phyloP scores from a whole-genome alignment of 2,113 vertebrate species.

The Sinocyclocheilus maitianheensis region DNA sequence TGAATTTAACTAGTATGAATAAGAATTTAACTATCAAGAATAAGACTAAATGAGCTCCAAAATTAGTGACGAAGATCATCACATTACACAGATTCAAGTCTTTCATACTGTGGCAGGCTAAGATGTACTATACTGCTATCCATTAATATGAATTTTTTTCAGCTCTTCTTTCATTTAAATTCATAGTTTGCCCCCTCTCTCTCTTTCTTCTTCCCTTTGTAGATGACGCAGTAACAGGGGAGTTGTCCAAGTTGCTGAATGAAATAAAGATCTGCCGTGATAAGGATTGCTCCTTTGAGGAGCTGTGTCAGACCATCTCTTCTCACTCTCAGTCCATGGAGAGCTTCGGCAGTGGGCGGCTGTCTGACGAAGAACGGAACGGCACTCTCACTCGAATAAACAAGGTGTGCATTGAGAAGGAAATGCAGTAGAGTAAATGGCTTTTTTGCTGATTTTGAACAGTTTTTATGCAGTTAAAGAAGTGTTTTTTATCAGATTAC shows the following conservation, averaged over 20 bases:
- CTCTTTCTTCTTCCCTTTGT: slow-evolving; percentile 63
- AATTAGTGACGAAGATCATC: too few species aligned
- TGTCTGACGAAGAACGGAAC: slow-evolving; percentile 88
- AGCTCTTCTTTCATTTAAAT: background rate
- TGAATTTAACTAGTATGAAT: too few species aligned
- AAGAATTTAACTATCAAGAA: too few species aligned
- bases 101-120: background rate
- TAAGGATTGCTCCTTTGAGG: slow-evolving; percentile 95
- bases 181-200: slow-evolving; percentile 61
- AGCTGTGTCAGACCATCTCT: slow-evolving; percentile 92
- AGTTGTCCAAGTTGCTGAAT: slow-evolving; percentile 92
- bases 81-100: too few species aligned
- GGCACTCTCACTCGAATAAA: slow-evolving; percentile 79
- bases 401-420: slow-evolving; percentile 63
- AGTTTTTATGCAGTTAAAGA: background rate
- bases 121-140: background rate
- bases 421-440: background rate
- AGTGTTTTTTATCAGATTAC: background rate
- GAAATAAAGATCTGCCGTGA: slow-evolving; percentile 96
- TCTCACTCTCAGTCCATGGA: slow-evolving; percentile 95
- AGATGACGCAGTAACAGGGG: slow-evolving; percentile 93
- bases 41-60: too few species aligned
- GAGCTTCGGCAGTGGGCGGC: slow-evolving; percentile 84
- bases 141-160: background rate
- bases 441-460: background rate